Evolutionary conservation across 2,113 vertebrate genomes (phyloP).

Genomic region (Istiophorus platypterus): DNA sequence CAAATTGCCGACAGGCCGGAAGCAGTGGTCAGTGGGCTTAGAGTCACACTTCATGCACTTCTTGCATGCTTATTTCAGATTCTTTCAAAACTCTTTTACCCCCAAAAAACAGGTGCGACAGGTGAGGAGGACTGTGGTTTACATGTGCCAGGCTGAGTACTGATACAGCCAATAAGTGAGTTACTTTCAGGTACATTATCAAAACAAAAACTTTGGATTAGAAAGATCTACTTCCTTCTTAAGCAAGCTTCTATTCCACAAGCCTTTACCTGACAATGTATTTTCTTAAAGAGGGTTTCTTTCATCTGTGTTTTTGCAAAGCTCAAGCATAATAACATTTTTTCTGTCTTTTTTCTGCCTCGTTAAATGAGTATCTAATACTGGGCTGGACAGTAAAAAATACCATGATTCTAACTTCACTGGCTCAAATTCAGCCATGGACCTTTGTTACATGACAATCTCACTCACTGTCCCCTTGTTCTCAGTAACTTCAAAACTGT

Average conservation of each 20-base stretch:
- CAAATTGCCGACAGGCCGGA: slow-evolving; percentile 8
- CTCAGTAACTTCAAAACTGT: neutral
- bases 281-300: neutral
- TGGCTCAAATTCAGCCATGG: too few species aligned
- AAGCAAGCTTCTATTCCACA: neutral
- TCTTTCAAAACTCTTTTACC: neutral
- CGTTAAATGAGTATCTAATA: neutral
- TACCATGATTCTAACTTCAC: too few species aligned
- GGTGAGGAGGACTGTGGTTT: slow-evolving; percentile 1
- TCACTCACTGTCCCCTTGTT: neutral
- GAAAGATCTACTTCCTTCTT: neutral
- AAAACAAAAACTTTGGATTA: slow-evolving; percentile 23
- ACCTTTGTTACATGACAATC: neutral
- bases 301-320: neutral
- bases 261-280: neutral
- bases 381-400: too few species aligned
- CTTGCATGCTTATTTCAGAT: slow-evolving; percentile 40
- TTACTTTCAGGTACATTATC: slow-evolving; percentile 27
- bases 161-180: neutral
- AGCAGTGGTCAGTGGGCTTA: slow-evolving; percentile 46
- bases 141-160: neutral
- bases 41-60: slow-evolving; percentile 50
- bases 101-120: slow-evolving; percentile 2
- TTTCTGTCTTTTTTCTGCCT: neutral
- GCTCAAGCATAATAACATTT: neutral